Evolutionary conservation across 1,140 invertebrate genomes (phyloP).

Genomic region (Monochamus saltuarius): DNA sequence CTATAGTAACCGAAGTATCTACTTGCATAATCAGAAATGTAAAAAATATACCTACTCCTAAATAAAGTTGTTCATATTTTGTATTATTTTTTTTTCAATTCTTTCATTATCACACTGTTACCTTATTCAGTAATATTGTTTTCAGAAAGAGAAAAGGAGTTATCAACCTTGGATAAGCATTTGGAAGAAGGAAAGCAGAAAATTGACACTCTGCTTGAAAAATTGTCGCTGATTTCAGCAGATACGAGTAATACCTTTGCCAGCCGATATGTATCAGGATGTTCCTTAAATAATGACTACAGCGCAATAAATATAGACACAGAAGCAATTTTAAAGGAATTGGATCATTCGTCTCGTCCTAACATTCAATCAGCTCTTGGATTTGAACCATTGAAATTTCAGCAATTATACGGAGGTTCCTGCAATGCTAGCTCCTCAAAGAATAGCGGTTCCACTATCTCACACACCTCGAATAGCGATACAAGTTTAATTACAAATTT

Average conservation of each 20-base stretch:
- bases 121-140: neutral
- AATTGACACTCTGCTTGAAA: conserved; percentile 45
- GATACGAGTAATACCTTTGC: conserved; percentile 25
- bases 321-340: conserved; percentile 33
- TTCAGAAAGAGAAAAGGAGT: neutral
- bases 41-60: too few relatives aligned
- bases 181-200: conserved; percentile 38
- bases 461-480: conserved; percentile 20
- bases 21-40: too few relatives aligned
- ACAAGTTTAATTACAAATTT: conserved; percentile 38
- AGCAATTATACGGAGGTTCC: conserved; percentile 26
- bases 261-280: conserved; percentile 44
- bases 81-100: too few relatives aligned
- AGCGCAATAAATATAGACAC: conserved; percentile 20
- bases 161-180: conserved; percentile 29
- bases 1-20: too few relatives aligned
- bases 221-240: conserved; percentile 38
- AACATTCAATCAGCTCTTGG: conserved; percentile 27
- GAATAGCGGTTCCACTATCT: conserved; percentile 6
- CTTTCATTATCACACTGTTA: too few relatives aligned
- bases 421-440: conserved; percentile 5
- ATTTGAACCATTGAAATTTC: conserved; percentile 24
- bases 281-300: conserved; percentile 31
- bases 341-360: conserved; percentile 31
- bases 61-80: too few relatives aligned